Evolutionary conservation across 2,113 vertebrate genomes (phyloP).

Genomic region (Pygoscelis antarcticus): DNA sequence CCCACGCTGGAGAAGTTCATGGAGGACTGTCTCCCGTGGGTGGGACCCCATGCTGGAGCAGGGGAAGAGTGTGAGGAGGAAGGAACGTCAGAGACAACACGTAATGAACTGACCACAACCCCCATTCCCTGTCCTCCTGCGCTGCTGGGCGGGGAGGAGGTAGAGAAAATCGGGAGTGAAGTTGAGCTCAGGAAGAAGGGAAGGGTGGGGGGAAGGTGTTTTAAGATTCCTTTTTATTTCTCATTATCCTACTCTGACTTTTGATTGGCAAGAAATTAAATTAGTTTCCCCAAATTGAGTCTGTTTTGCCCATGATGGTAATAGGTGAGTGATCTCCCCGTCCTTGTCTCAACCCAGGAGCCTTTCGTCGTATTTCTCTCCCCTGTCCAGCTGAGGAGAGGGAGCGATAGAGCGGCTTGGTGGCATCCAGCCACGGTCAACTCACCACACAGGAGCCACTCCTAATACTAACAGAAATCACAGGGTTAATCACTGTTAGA

Average conservation of each 20-base stretch:
- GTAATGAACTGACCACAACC: not conserved
- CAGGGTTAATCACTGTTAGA: not conserved
- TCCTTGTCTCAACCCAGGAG: not conserved
- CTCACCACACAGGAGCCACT: not conserved
- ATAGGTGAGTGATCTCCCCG: not conserved
- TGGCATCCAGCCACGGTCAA: not conserved
- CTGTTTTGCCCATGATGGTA: not conserved
- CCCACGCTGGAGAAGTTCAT: not conserved
- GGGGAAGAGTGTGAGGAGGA: not conserved
- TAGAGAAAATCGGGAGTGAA: not conserved
- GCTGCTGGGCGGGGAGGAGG: not conserved
- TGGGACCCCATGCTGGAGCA: not conserved
- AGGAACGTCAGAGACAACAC: not conserved
- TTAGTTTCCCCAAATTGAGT: accelerated
- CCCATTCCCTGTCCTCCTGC: not conserved
- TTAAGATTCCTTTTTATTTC: not conserved
- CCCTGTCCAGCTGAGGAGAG: not conserved
- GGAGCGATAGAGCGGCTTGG: not conserved
- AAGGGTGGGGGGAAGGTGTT: not conserved
- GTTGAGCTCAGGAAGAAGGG: not conserved
- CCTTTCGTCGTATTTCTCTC: not conserved
- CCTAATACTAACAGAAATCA: not conserved
- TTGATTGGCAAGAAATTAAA: not conserved
- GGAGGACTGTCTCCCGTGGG: not conserved
- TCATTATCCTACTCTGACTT: not conserved